A percentile compares a stretch with the other conserved stretches of the same genome.
Evolutionary conservation across 2,797 vertebrate genomes (phyloP).

Genomic region (Amblyraja radiata): DNA sequence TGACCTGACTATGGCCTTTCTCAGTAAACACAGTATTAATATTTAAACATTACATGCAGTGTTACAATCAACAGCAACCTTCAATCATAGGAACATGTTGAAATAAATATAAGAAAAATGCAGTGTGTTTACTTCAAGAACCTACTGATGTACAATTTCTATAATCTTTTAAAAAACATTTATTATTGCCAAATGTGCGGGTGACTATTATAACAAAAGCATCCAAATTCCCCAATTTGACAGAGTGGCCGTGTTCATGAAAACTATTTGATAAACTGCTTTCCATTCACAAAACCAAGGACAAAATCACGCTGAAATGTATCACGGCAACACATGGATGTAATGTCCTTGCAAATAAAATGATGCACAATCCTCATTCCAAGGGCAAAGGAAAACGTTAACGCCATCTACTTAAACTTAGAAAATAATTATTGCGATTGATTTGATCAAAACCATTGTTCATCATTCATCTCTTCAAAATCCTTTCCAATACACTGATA

Average conservation of each 20-base stretch:
- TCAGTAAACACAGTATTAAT: not conserved
- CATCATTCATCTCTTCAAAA: not conserved
- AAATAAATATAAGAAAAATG: not conserved
- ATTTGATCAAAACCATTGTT: not conserved
- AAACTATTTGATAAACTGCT: not conserved
- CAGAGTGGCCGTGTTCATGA: not conserved
- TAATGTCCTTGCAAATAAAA: not conserved
- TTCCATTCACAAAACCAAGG: not conserved
- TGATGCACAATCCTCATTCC: not conserved
- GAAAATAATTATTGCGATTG: not conserved
- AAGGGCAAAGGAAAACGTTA: not conserved
- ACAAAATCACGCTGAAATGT: not conserved
- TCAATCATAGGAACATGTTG: slow-evolving; percentile 4
- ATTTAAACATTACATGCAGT: not conserved
- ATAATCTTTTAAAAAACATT: not conserved
- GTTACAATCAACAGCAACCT: not conserved
- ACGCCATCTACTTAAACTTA: not conserved
- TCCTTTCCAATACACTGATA: not conserved
- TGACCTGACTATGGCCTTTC: not conserved
- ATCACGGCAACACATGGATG: not conserved
- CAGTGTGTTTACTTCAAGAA: not conserved
- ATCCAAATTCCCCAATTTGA: not conserved
- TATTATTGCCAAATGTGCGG: not conserved
- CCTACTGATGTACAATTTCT: not conserved
- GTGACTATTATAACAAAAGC: not conserved